Evolutionary conservation across 2,113 vertebrate genomes (phyloP), one percentile per base, ranked within the genome.

Genomic region (Vulpes vulpes): DNA sequence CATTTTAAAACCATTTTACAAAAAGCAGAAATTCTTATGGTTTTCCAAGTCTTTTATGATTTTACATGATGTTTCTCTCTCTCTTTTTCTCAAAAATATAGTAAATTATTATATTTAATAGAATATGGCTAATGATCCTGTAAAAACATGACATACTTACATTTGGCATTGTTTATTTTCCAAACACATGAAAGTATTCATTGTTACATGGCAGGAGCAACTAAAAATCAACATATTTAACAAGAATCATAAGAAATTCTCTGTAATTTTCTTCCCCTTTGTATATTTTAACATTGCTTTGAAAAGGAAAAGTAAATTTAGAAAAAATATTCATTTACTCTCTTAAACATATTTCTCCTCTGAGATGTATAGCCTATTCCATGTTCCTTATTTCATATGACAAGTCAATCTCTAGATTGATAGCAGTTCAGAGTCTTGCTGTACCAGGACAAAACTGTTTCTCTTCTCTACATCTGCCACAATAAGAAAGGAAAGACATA

Each of bases 241-340:
- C 3, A 69, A 69, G 8, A 65, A 84, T 25, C 6, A n/a, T 27
- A 43, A 59, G 51, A 60, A 91, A 92, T 65, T 95, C 10, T 95
- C 65, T 51, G 15, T 43, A 19, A 76, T 71, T 95, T 95, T 92
- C 15, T 87, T 55, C 49, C 16, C 38, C 38, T 86, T 89, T 89
- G 69, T 27, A 20, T 22, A 81, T 74, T 95, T 95, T 43, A 67
- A 81, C 17, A 64, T 71, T 93, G 59, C 11, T 81, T 95, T 94
- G 49, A 96, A 62, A 79, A 8, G 1, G 4, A 94, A 98, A 84
- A 71, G 73, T 65, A 30, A 73, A 85, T 78, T 30, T 76, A 8
- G 35, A 85, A 87, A 84, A 94, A 76, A 22, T 17, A 73, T 51
- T 0, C 7, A 73, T 76, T 76, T 4, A 81, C 74, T 65, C 19